Evolutionary conservation across 2,888 invertebrate genomes (phyloP).

Genomic region (Acleris literana): DNA sequence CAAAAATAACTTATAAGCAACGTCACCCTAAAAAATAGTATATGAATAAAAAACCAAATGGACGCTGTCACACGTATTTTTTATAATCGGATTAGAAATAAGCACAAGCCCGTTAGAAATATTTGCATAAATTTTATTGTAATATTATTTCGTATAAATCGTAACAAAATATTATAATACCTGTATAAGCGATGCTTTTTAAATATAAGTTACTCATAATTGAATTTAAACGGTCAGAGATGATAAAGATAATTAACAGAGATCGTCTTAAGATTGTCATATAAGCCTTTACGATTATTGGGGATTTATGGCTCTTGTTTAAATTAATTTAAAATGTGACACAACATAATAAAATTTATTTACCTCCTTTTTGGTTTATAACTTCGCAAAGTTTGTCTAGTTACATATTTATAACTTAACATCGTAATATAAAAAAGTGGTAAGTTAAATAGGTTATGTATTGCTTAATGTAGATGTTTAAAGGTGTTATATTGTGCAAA

Average conservation of each 20-base stretch:
- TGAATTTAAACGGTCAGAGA: constrained; percentile 22
- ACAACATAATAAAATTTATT: neutral
- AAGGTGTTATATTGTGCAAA: no score
- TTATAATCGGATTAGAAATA: no score
- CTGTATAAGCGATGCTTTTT: constrained; percentile 12
- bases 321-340: constrained; percentile 8
- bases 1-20: no score
- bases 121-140: no score
- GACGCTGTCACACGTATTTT: no score
- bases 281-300: constrained; percentile 22
- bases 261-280: constrained; percentile 2
- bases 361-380: constrained; percentile 1
- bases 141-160: neutral
- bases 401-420: neutral
- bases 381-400: neutral
- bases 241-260: constrained; percentile 21
- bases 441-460: neutral
- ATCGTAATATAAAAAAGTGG: neutral
- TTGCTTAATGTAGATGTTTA: neutral
- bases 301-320: constrained; percentile 21
- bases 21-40: no score
- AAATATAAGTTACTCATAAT: constrained; percentile 10
- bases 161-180: neutral
- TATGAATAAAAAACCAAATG: no score
- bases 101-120: no score